These are phyloP conservation scores for Amazona finschi DNA, from an alignment of 2,797 vertebrate genomes.

Conservation along the genomic window DNA sequence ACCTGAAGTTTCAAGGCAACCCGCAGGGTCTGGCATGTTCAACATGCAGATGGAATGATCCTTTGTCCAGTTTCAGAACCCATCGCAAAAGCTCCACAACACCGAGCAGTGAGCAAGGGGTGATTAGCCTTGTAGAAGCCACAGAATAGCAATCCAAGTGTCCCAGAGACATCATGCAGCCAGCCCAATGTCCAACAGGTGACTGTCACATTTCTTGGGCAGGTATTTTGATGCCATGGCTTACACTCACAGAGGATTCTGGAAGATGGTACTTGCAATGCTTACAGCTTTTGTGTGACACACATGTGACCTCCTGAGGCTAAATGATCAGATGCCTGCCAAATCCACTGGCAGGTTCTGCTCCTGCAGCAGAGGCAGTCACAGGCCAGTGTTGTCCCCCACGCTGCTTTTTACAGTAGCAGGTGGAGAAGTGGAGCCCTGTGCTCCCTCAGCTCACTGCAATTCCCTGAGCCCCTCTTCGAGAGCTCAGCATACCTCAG, in stretches of 20 bases:
- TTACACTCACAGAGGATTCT: neutral
- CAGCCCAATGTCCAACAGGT: neutral
- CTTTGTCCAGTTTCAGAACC: neutral
- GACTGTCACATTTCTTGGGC: neutral
- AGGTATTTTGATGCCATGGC: neutral
- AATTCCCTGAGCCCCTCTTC: neutral
- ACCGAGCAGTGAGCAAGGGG: neutral
- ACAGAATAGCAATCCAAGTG: rapidly evolving
- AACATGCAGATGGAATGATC: neutral
- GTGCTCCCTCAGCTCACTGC: neutral
- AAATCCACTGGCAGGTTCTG: neutral
- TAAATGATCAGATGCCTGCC: neutral
- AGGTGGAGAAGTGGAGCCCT: neutral
- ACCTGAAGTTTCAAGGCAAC: neutral
- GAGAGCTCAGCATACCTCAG: rapidly evolving
- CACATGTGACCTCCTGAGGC: neutral
- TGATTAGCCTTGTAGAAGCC: neutral
- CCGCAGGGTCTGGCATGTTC: neutral
- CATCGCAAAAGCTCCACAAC: neutral
- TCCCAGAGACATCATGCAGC: neutral
- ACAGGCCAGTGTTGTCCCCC: neutral
- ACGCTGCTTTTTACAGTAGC: neutral
- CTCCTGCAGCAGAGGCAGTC: neutral
- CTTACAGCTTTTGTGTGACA: neutral
- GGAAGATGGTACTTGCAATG: neutral